Evolutionary conservation across 2,888 invertebrate genomes (phyloP).

Genomic region (Trachelus stipa): DNA sequence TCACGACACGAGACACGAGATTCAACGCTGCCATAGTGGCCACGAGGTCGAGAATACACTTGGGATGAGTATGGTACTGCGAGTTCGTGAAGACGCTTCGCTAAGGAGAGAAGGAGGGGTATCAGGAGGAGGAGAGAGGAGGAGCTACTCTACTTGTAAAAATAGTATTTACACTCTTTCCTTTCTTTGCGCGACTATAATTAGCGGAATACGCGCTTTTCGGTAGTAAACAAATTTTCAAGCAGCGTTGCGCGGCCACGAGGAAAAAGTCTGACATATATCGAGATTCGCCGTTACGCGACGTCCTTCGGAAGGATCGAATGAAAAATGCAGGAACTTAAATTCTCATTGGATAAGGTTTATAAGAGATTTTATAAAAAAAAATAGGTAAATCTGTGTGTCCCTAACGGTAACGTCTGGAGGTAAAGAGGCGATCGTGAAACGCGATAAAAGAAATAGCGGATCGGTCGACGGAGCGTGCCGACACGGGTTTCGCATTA

Average conservation of each 20-base stretch:
- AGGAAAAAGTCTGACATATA: not conserved
- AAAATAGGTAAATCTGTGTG: not conserved
- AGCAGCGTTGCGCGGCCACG: slow-evolving; percentile 24
- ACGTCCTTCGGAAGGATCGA: not conserved
- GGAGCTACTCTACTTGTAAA: slow-evolving; percentile 44
- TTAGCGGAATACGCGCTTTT: slow-evolving; percentile 57
- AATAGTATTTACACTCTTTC: slow-evolving; percentile 60
- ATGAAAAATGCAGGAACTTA: not conserved
- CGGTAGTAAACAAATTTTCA: slow-evolving; percentile 57
- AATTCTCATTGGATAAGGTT: not conserved
- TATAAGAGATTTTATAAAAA: not conserved
- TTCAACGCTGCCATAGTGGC: not conserved
- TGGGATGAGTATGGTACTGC: not conserved
- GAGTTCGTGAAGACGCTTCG: not conserved
- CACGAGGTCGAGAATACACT: not conserved
- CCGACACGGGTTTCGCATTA: slow-evolving; percentile 52
- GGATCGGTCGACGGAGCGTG: slow-evolving; percentile 28
- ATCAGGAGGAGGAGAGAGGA: not conserved
- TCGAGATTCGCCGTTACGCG: not conserved
- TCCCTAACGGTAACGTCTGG: not conserved
- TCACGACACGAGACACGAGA: not conserved
- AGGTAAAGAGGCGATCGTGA: slow-evolving; percentile 1
- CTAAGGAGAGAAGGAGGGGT: not conserved
- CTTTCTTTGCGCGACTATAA: slow-evolving; percentile 58
- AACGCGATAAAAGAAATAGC: slow-evolving; percentile 3